Evolutionary conservation across 1,140 invertebrate genomes (phyloP).

Genomic region (Polypedilum pembai): DNA sequence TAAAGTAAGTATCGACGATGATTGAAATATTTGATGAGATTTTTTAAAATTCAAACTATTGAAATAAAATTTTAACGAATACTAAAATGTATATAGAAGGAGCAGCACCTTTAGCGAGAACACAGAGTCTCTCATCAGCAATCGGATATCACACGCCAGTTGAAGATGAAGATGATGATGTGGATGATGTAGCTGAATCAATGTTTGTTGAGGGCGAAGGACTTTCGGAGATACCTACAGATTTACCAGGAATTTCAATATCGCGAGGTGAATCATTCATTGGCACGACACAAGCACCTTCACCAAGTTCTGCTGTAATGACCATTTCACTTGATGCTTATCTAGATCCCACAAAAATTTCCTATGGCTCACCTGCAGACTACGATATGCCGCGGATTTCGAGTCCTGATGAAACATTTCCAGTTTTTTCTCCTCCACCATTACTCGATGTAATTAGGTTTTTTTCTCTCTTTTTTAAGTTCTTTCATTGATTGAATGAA

Average conservation of each 20-base stretch:
- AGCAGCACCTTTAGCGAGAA: conserved; percentile 49
- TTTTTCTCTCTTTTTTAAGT: not conserved
- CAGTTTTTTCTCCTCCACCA: conserved; percentile 74
- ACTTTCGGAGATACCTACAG: conserved; percentile 28
- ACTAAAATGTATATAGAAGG: conserved; percentile 37
- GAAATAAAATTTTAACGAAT: not conserved
- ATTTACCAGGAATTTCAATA: conserved; percentile 35
- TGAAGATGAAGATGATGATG: conserved; percentile 41
- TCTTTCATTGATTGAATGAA: not conserved
- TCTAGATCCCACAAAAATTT: conserved; percentile 68
- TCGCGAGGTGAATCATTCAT: conserved; percentile 46
- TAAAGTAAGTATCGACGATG: conserved; percentile 37
- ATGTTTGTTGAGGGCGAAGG: conserved; percentile 25
- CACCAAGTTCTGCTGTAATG: conserved; percentile 75
- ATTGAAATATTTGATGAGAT: not conserved
- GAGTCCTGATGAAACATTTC: conserved; percentile 66
- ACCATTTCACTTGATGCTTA: conserved; percentile 78
- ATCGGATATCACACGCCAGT: conserved; percentile 48
- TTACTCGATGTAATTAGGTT: conserved; percentile 34
- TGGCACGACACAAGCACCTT: conserved; percentile 52
- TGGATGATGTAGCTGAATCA: conserved; percentile 15
- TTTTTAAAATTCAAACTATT: not conserved
- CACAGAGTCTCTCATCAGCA: conserved; percentile 53
- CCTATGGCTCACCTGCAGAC: conserved; percentile 65
- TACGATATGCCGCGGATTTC: conserved; percentile 59